These are phyloP conservation scores for Eucera pruinosa DNA, from an alignment of 2,888 invertebrate species.

Conservation along the genomic window DNA sequence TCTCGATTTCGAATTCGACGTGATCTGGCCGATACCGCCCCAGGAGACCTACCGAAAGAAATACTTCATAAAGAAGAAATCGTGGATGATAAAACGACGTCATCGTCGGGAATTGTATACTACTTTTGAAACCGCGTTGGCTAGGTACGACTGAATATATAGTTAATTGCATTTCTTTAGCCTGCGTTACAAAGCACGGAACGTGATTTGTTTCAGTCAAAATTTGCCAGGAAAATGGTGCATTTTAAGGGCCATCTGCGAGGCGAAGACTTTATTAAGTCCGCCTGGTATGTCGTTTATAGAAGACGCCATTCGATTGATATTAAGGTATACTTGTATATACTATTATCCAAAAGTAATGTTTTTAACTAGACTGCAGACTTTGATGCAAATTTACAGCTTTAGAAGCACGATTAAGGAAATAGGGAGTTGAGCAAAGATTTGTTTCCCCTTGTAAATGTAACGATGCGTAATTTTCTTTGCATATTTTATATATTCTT, in stretches of 20 bases:
- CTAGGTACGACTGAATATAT: constrained; percentile 79
- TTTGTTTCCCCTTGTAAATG: too few relatives aligned
- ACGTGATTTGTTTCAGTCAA: constrained; percentile 85
- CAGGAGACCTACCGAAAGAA: constrained; percentile 65
- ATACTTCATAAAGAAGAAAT: constrained; percentile 47
- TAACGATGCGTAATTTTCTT: too few relatives aligned
- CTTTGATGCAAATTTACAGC: too few relatives aligned
- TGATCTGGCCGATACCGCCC: constrained; percentile 85
- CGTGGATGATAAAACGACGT: constrained; percentile 84
- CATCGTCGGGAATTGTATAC: constrained; percentile 86
- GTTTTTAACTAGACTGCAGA: too few relatives aligned
- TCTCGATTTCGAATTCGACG: constrained; percentile 86
- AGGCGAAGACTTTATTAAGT: constrained; percentile 86
- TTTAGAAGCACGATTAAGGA: too few relatives aligned
- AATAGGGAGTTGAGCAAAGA: too few relatives aligned
- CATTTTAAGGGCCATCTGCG: constrained; percentile 89
- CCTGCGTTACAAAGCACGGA: neutral
- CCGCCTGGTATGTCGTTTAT: constrained; percentile 88
- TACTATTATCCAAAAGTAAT: too few relatives aligned
- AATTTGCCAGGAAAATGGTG: constrained; percentile 88
- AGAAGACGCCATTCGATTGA: constrained; percentile 88
- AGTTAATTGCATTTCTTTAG: neutral
- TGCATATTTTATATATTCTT: too few relatives aligned
- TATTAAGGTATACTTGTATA: constrained; percentile 86
- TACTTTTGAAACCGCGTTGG: constrained; percentile 84